These are phyloP conservation scores for Drosophila quinaria DNA, from an alignment of 2,888 invertebrate genomes.

Conservation along the genomic window DNA sequence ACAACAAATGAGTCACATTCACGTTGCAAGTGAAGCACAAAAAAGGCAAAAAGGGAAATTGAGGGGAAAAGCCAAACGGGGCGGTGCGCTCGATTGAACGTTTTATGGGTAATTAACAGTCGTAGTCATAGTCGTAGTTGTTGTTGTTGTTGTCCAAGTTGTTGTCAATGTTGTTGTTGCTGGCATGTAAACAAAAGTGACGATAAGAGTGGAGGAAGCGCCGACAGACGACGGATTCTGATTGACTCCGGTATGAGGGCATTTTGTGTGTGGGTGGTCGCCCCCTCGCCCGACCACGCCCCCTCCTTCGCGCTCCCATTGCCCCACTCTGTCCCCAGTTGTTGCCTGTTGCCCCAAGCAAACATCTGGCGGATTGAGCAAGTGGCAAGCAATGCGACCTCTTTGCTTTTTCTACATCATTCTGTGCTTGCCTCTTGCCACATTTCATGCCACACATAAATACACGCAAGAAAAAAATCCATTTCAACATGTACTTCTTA, in stretches of 20 bases:
- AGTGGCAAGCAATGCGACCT: conserved; percentile 44
- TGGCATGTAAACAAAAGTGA: conserved; percentile 33
- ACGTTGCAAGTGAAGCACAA: conserved; percentile 6
- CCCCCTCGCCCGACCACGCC: conserved; percentile 14
- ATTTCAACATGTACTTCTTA: too few relatives aligned
- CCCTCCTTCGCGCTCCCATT: not conserved
- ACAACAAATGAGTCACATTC: conserved; percentile 52
- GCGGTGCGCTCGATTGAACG: conserved; percentile 56
- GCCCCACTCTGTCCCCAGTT: not conserved
- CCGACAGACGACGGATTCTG: conserved; percentile 12
- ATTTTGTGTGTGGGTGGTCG: conserved; percentile 45
- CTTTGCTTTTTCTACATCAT: conserved; percentile 8
- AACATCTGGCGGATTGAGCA: conserved; percentile 56
- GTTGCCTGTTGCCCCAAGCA: not conserved
- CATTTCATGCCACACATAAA: conserved; percentile 10
- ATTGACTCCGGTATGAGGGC: conserved; percentile 3
- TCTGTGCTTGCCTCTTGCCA: conserved; percentile 18
- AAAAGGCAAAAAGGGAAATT: not conserved
- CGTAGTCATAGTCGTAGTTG: conserved; percentile 21
- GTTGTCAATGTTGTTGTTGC: conserved; percentile 16
- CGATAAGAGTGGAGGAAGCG: conserved; percentile 31
- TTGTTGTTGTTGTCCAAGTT: conserved; percentile 1
- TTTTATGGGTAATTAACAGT: conserved; percentile 56
- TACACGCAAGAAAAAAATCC: not conserved
- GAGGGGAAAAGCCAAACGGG: not conserved